Base-by-base conservation (phyloP, 2,113 vertebrate species). In the Lepisosteus oculatus region DNA sequence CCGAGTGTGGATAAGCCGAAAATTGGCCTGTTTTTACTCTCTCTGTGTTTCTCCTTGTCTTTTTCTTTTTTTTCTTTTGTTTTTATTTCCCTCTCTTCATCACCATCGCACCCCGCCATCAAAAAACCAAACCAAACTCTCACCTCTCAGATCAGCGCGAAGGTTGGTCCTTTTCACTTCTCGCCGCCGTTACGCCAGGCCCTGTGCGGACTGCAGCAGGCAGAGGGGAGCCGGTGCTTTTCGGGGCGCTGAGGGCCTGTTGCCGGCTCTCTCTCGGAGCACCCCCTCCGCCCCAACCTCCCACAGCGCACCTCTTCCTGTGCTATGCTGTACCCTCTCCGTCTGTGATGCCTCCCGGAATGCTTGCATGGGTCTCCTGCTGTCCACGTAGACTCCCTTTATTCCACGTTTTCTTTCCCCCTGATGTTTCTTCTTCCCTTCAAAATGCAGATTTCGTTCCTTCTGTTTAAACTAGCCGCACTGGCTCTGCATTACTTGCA, bases 141-240 rank as follows among this genome's bases (percentile, higher is more conserved):
- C 94, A 96, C 95, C 93, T 93, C 92, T 98, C 96, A 99, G 97
- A 98, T 97, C 97, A 96, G 91, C 97, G 97, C 93, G 96, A 98
- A 98, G 97, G 97, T 99, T 98, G 95, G 97, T 98, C 95, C 87
- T 92, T 94, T 95, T 95, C 89, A 93, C 91, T 95, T 92, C 92
- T 93, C 91, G 91, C 83, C 75, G 85, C 75, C 86, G 29, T 90
- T 92, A 84, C 81, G 68, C 78, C 90, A 93, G 91, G 83, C 86
- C 90, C 86, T 86, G 92, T 83, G 88, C 81, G 88, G 92, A 92
- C 90, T 85, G 86, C 93, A 90, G 78, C 93, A 90, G 88, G 90
- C 86, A 88, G 83, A 88, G 82, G 87, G 72, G 88, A 90, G 84
- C 84, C 83, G 73, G 88, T 85, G 76, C 82, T 79, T 71, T 3